Evolutionary conservation across 2,113 vertebrate genomes (phyloP).

Genomic region (Sinosuthora webbiana): DNA sequence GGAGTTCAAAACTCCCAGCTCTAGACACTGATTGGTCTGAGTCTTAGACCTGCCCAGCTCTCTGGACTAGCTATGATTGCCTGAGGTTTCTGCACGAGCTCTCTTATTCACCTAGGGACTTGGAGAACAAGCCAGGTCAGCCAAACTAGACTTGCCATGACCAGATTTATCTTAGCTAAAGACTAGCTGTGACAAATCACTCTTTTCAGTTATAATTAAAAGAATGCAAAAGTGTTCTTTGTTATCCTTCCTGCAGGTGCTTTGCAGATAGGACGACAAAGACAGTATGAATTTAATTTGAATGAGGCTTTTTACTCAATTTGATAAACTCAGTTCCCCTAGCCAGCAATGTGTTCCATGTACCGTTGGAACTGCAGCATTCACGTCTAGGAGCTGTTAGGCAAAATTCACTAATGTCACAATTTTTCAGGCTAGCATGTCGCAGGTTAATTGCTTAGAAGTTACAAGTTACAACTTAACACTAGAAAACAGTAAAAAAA

Average conservation of each 20-base stretch:
- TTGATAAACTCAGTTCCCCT: background rate
- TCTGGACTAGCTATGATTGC: background rate
- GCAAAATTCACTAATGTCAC: background rate
- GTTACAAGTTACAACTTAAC: background rate
- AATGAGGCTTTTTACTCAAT: background rate
- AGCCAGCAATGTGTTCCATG: background rate
- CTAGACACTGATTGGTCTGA: background rate
- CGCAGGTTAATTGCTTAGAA: background rate
- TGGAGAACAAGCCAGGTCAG: background rate
- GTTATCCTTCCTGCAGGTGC: background rate
- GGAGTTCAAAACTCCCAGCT: background rate
- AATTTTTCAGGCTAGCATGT: background rate
- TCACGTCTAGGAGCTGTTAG: background rate
- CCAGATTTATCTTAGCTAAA: background rate
- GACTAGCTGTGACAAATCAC: background rate
- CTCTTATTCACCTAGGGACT: background rate
- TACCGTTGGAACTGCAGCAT: background rate
- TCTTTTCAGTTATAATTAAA: too few species aligned
- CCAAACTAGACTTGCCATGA: background rate
- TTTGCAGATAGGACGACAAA: background rate
- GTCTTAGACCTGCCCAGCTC: background rate
- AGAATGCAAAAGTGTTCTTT: background rate
- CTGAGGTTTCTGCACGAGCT: background rate
- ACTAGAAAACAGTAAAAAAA: too few species aligned
- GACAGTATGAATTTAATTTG: background rate